Evolutionary conservation across 1,140 invertebrate genomes (phyloP), one percentile per base, ranked within the genome.

Genomic region (Tribolium castaneum): DNA sequence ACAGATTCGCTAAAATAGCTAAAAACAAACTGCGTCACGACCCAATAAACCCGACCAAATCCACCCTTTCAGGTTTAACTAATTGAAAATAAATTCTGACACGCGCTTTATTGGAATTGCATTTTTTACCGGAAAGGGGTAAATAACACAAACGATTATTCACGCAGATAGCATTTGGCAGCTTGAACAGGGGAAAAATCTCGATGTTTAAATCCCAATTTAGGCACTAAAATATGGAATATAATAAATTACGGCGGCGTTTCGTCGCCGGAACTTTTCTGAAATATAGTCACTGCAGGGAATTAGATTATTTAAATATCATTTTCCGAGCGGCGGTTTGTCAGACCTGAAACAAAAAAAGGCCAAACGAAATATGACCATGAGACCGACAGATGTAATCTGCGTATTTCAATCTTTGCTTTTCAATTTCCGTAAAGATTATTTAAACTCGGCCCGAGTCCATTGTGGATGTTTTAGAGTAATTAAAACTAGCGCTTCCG

Each of bases 11-110:
- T 12, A 7, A 19, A 35, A 34, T 35, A 66, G 25, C 39, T 35
- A 66, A 66, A 66, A 66, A 66, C 30, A 66, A 66, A 66, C 13
- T 35, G 30, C 34, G 13, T 66, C 12, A 66, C 59, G 59, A 6
- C 59, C 25, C 59, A 66, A 66, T 35, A 66, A 66, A 66, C 59
- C 30, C 34, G 25, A 66, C 35, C 19, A 9, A 35, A 35, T 66
- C 59, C n/a, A 66, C 30, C 54, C 54, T 59, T 25, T 19, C 54
- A 59, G 22, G n/a, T 66, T 66, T 66, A 34, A 66, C 59, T 66
- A 66, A 66, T 66, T 66, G 59, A 13, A 35, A 66, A 66, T 66
- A 66, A 66, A 66, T 66, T 66, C 30, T n/a, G 13, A 1, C 59
- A 35, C 59, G 30, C 10, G 59, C 25, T 66, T 66, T 66, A 59